Conservation (phyloP, 1,140 invertebrate species). For the Drosophila kohkoa region DNA sequence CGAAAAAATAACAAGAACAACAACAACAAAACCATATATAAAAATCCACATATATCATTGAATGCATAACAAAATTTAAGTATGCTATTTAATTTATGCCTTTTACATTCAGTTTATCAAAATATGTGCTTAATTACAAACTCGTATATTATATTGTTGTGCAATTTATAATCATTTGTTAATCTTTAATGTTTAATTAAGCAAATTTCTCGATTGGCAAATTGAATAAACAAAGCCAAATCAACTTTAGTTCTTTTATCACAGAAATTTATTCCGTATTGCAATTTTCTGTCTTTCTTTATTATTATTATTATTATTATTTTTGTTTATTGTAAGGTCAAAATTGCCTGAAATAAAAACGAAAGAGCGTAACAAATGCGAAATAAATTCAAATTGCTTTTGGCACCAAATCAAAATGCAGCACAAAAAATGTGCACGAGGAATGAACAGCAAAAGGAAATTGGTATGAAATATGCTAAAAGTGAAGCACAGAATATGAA, state of each 20-base stretch:
- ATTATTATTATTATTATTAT: neutral
- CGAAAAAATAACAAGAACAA: neutral
- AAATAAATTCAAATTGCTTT: conserved; percentile 81
- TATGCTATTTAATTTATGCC: conserved; percentile 8
- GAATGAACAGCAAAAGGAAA: conserved; percentile 52
- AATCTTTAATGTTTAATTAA: no score
- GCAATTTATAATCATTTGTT: no score
- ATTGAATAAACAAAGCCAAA: no score
- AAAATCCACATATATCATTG: conserved; percentile 7
- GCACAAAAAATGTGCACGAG: conserved; percentile 65
- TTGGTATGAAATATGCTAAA: conserved; percentile 60
- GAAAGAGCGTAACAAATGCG: conserved; percentile 23
- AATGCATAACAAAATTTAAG: neutral
- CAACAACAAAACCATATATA: neutral
- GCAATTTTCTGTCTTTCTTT: no score
- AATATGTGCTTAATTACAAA: conserved; percentile 6
- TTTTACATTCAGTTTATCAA: neutral
- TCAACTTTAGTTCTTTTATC: no score
- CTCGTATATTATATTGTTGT: no score
- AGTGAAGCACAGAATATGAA: conserved; percentile 21
- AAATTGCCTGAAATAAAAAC: conserved; percentile 65
- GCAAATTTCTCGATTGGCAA: no score
- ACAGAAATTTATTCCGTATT: no score
- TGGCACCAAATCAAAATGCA: conserved; percentile 79
- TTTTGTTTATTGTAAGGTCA: conserved; percentile 50